phyloP scores from a whole-genome alignment of 2,113 vertebrate genomes.

The Merops nubicus region DNA sequence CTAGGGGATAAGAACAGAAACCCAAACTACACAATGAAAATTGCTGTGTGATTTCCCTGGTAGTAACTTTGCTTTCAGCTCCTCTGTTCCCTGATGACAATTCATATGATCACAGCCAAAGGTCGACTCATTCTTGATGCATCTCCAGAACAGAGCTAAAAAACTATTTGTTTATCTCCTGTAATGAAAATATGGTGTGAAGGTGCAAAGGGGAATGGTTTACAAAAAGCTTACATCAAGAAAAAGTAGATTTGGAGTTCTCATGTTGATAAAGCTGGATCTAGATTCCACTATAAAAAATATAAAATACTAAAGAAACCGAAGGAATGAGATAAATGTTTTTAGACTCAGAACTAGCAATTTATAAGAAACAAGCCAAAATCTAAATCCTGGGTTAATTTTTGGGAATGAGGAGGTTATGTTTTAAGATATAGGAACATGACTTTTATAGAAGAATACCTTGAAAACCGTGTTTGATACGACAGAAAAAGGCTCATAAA shows the following conservation, averaged over 20 bases:
- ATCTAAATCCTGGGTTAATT: background rate
- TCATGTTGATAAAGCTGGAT: background rate
- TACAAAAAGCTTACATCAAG: rapidly evolving
- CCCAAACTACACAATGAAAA: background rate
- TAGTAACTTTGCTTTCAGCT: background rate
- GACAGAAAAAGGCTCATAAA: background rate
- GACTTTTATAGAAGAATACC: background rate
- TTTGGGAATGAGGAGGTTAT: background rate
- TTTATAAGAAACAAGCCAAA: background rate
- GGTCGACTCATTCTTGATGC: background rate
- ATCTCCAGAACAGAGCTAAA: background rate
- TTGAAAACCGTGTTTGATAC: rapidly evolving
- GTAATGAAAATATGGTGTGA: background rate
- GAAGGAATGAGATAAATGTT: background rate
- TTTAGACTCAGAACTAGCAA: background rate
- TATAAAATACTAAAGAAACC: background rate
- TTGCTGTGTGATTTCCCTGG: background rate
- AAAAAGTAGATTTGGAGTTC: background rate
- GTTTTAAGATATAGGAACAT: background rate
- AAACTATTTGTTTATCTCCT: background rate
- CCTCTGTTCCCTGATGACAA: background rate
- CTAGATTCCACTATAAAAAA: background rate
- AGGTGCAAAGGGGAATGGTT: background rate
- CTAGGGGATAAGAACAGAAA: background rate
- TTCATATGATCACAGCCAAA: background rate